A percentile compares a stretch with the other conserved stretches of the same genome.
Evolutionary conservation across 1,140 invertebrate species (phyloP).

Genomic region (Saxidomus purpurata): DNA sequence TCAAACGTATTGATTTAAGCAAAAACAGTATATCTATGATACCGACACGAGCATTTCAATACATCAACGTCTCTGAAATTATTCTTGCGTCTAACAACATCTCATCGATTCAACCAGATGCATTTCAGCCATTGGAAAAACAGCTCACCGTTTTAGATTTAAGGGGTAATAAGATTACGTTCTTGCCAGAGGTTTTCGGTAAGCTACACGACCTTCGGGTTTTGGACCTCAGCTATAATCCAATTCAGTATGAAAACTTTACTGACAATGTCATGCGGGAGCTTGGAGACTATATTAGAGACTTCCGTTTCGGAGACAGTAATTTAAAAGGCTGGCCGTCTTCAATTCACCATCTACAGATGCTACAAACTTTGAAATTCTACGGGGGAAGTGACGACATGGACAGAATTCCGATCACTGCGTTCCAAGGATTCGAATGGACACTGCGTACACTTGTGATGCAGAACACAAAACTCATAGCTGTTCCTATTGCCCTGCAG

Average conservation of each 20-base stretch:
- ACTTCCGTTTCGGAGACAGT: constrained; percentile 46
- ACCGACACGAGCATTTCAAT: background rate
- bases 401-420: constrained; percentile 37
- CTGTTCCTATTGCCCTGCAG: constrained; percentile 48
- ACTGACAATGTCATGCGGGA: constrained; percentile 45
- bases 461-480: constrained; percentile 49
- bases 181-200: background rate
- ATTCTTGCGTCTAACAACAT: constrained; percentile 13
- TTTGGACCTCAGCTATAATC: constrained; percentile 46
- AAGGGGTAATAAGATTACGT: background rate
- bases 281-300: constrained; percentile 39
- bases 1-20: constrained; percentile 14
- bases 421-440: constrained; percentile 57
- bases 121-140: constrained; percentile 13
- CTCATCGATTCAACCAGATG: background rate
- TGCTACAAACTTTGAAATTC: constrained; percentile 29
- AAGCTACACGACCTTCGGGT: background rate
- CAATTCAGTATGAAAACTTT: constrained; percentile 13
- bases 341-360: constrained; percentile 30
- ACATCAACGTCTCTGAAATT: constrained; percentile 51
- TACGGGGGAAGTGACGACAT: constrained; percentile 43
- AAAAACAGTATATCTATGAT: constrained; percentile 14
- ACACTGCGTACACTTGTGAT: constrained; percentile 36
- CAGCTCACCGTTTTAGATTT: constrained; percentile 43
- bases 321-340: constrained; percentile 29